Evolutionary conservation across 2,797 vertebrate species (phyloP), one percentile per base, ranked within the genome.

Genomic region (Coccyzus lansbergi): DNA sequence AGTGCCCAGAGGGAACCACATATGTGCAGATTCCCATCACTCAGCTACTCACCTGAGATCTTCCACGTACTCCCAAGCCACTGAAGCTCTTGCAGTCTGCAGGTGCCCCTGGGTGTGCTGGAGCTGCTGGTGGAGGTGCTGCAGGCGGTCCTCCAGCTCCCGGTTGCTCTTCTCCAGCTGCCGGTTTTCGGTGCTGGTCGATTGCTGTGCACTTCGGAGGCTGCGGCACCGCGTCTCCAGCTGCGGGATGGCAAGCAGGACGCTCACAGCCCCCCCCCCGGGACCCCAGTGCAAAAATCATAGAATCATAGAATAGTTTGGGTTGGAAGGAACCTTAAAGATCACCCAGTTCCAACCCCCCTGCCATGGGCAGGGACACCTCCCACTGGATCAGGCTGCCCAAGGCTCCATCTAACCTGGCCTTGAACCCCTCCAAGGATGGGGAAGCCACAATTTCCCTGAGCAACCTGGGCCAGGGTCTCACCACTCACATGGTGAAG

Each of bases 81-180:
- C 75, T 0, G n/a, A 3, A 1, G 87, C 82, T 63, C 79, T 94
- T 4, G 12, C 86, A 3, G 78, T 74, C 77, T 18, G 90, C 80
- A 98, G 83, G n/a, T 28, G 85, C 17, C 69, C 69, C 10, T 87
- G 96, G 48, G 96, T 97, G 67, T 97, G 95, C 88, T 95, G 97
- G 56, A 98, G 96, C 91, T 97, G 97, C 36, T 67, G 95, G 25
- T 64, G 96, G 81, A 97, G 95, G 65, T 96, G 92, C 74, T 97
- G 93, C 71, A 98, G 97, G 17, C 15, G 95, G 1, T 88, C 63
- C 18, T 97, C 92, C 91, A 98, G 96, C 38, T 88, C 85, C 3
- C 7, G 34, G 85, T 98, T 95, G 7, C 93, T 96, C 75, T 96
- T 93, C 74, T 95, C 55, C 42, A 98, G 97, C 90, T 96, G 93